These are phyloP conservation scores for Ranitomeya imitator DNA, from an alignment of 2,113 vertebrate genomes.

Conservation along the genomic window DNA sequence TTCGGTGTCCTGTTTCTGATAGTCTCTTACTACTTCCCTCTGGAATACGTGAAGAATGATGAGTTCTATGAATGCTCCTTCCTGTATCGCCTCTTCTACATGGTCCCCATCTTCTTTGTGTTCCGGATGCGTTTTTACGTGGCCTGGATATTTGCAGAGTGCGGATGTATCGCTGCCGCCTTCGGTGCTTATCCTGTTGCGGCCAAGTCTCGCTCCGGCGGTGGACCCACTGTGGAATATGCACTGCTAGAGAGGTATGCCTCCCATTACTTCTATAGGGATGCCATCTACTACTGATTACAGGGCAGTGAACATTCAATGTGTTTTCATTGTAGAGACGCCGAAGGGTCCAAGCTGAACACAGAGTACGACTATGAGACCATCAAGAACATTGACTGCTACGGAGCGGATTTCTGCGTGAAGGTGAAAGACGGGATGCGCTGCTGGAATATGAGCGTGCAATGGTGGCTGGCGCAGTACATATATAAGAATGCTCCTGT, in stretches of 20 bases:
- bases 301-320: not conserved
- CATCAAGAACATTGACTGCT: conserved; percentile 89
- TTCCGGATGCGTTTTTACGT: conserved; percentile 92
- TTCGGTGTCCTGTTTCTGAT: conserved; percentile 79
- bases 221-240: conserved; percentile 82
- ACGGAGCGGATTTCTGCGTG: conserved; percentile 87
- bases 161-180: conserved; percentile 84
- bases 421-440: conserved; percentile 89
- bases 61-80: conserved; percentile 78
- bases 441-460: conserved; percentile 94
- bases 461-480: conserved; percentile 92
- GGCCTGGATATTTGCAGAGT: conserved; percentile 86
- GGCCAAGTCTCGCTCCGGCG: conserved; percentile 80
- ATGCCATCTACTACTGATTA: not conserved
- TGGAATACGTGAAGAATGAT: conserved; percentile 78
- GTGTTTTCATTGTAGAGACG: conserved; percentile 27
- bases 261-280: not conserved
- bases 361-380: conserved; percentile 84
- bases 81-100: conserved; percentile 84
- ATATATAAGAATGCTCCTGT: conserved; percentile 83
- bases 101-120: conserved; percentile 84
- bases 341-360: conserved; percentile 62
- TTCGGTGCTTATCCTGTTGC: conserved; percentile 86
- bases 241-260: conserved; percentile 66
- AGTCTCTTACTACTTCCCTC: conserved; percentile 77